Conservation (phyloP, 2,888 invertebrate genomes). For the Acronicta leporina region DNA sequence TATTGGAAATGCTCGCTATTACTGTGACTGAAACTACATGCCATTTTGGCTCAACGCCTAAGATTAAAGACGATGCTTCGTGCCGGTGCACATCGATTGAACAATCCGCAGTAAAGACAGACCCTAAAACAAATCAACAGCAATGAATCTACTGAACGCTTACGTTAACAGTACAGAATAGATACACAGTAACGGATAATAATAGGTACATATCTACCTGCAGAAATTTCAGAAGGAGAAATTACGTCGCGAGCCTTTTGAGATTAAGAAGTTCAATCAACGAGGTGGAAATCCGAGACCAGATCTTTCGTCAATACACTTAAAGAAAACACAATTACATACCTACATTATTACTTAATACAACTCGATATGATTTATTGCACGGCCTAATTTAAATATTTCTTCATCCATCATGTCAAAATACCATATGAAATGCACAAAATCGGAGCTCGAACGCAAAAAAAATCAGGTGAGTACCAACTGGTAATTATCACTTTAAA, state of each 20-base stretch:
- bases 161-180: background rate
- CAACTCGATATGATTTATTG: too few species aligned
- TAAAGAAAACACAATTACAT: background rate
- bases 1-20: conserved; percentile 60
- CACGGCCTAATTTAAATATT: too few species aligned
- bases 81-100: conserved; percentile 4
- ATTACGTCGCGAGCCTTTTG: background rate
- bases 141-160: conserved; percentile 1
- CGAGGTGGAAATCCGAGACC: too few species aligned
- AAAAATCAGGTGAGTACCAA: conserved; percentile 3
- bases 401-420: conserved; percentile 27
- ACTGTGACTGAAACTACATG: conserved; percentile 59
- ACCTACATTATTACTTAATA: too few species aligned
- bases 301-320: background rate
- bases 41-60: conserved; percentile 49
- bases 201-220: background rate
- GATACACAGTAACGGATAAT: background rate
- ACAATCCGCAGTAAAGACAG: background rate
- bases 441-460: background rate
- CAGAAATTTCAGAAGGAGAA: background rate
- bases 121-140: background rate
- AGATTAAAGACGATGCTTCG: conserved; percentile 12
- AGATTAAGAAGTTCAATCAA: background rate
- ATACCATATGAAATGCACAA: conserved; percentile 11
- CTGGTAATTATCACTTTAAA: too few species aligned